Base-by-base conservation (phyloP, 2,797 vertebrate species). In the Eulemur rubriventer region DNA sequence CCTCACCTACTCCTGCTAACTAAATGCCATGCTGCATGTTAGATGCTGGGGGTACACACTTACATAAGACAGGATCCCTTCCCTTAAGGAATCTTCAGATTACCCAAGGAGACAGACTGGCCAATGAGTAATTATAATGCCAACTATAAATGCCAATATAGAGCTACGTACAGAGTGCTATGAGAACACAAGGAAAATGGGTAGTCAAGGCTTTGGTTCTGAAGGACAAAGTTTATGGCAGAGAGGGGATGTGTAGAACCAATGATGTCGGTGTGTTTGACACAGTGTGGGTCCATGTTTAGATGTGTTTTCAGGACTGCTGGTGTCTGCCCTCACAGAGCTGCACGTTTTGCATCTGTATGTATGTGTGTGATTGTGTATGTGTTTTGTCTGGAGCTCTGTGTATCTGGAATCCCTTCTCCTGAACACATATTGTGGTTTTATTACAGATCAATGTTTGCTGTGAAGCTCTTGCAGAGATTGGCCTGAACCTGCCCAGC, bases 401-500 rank as follows among this genome's bases (percentile, higher is more conserved):
- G 67, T 50, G 61, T 76, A 72, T 95, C 96, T 96, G 73, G 87
- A 95, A 94, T 95, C 79, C 86, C 96, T 94, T 95, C 78, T 96
- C 52, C 86, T 82, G 86, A 95, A 85, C 69, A 85, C 89, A 88
- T 67, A 75, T 28, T 96, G 94, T 97, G 98, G 97, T 96, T 97
- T 97, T 93, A 94, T 96, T 95, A 93, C 97, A 96, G 96, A 98
- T 97, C 98, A 91, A 93, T 97, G 95, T 96, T 95, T 95, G 92
- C 96, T 26, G 80, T 90, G 89, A 90, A 85, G 94, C 86, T 96
- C 93, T 91, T 87, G 61, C 2, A 17, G 83, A 96, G 97, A 97
- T 98, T 95, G 96, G 98, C 95, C 98, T 87, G 89, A 93, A 97
- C 97, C 97, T 98, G 98, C 96, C 97, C 93, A 88, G 97, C 96